Evolutionary conservation across 2,888 invertebrate species (phyloP), one percentile per base, ranked within the genome.

Genomic region (Archips crataeganus): DNA sequence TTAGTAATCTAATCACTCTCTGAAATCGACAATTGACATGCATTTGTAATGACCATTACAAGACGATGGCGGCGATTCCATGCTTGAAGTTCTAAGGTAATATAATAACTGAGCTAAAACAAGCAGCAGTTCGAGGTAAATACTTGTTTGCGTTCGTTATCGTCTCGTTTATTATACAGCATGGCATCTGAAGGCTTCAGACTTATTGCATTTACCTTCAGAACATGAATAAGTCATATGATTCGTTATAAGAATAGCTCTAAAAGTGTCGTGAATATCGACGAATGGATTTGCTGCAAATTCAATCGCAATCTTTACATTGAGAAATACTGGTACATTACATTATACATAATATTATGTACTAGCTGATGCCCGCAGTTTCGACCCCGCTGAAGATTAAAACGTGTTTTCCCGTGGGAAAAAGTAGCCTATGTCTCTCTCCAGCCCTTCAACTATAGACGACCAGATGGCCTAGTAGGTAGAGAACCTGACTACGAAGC

Each of bases 141-240:
- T 60, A 74, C 70, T 74, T 65, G 51, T 70, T 74, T 70, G 67
- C 75, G 75, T 73, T 91, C 88, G 89, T 90, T 90, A 90, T 88
- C 85, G 87, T 88, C 87, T 89, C 89, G 82, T 90, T 92, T 89
- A 90, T 89, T 90, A 91, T 89, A 88, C 90, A 81, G 81, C 79
- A 84, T 79, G 79, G 84, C 80, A 83, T 84, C 85, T 84, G 84
- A 87, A 89, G 87, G 85, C 85, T 86, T 85, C 81, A 83, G 86
- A 90, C 90, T 91, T 89, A 90, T 88, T 87, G 88, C 86, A 86
- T 90, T 90, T 88, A 85, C 89, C 86, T 89, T 86, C 80, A 85
- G 85, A 85, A 80, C 81, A 93, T 93, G 93, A 93, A 93, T 93
- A 93, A 93, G 87, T 91, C 93, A 93, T 93, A 86, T 80, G 84